Conservation (phyloP, 2,797 vertebrate genomes). For the Leuciscus waleckii region DNA sequence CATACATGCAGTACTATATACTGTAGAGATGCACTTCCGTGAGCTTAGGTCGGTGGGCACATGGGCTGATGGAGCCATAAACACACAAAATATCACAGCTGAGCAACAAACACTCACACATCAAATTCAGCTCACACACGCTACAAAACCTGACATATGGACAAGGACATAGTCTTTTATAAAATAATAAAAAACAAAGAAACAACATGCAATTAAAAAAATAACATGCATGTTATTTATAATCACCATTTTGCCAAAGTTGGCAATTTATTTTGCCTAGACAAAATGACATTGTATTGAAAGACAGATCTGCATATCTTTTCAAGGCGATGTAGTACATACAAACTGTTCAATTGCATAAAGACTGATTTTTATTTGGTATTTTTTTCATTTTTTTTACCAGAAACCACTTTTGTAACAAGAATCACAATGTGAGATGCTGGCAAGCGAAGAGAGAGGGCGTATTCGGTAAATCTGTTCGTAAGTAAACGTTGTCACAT, state of each 20-base stretch:
- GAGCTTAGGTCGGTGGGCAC: not conserved
- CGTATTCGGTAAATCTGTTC: slow-evolving; percentile 20
- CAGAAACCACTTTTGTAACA: slow-evolving; percentile 71
- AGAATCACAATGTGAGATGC: slow-evolving; percentile 59
- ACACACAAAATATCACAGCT: slow-evolving; percentile 2
- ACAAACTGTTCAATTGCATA: slow-evolving; percentile 67
- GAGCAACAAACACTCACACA: slow-evolving; percentile 6
- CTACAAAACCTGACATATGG: slow-evolving; percentile 23
- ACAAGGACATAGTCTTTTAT: slow-evolving; percentile 25
- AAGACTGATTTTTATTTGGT: slow-evolving; percentile 70
- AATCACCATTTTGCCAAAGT: slow-evolving; percentile 24
- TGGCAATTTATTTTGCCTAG: slow-evolving; percentile 5
- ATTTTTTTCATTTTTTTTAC: slow-evolving; percentile 66
- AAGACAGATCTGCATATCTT: slow-evolving; percentile 71
- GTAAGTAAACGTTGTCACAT: slow-evolving; percentile 3
- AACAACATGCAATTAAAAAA: slow-evolving; percentile 39
- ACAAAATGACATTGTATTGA: slow-evolving; percentile 34
- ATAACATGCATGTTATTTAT: slow-evolving; percentile 32
- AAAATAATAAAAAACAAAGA: slow-evolving; percentile 57
- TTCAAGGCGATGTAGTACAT: slow-evolving; percentile 63
- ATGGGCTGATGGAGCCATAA: not conserved
- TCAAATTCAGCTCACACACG: slow-evolving; percentile 32
- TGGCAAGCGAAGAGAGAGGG: slow-evolving; percentile 56
- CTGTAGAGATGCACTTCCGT: not conserved
- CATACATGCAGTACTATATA: not conserved